Evolutionary conservation across 1,140 invertebrate genomes (phyloP).

Genomic region (Papilio machaon): DNA sequence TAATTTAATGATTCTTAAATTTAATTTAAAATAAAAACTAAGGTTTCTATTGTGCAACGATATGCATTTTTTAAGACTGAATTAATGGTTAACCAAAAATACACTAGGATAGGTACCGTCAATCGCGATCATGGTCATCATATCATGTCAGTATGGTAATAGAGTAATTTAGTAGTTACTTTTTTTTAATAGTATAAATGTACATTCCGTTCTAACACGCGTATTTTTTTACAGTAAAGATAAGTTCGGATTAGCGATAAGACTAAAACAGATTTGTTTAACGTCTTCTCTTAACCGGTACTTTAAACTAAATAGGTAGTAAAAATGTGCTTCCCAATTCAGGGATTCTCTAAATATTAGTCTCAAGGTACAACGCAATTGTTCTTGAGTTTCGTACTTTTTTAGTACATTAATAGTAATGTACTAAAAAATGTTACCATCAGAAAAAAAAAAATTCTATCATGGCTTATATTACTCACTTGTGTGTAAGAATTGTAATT

Average conservation of each 20-base stretch:
- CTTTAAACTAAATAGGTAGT: slow-evolving; percentile 15
- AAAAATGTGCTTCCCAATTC: slow-evolving; percentile 11
- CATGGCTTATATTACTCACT: too few relatives aligned
- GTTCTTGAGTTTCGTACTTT: background rate
- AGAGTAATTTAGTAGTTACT: too few relatives aligned
- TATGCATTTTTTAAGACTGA: background rate
- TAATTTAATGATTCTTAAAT: background rate
- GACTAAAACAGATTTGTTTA: too few relatives aligned
- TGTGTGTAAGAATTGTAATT: too few relatives aligned
- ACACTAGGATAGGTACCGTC: too few relatives aligned
- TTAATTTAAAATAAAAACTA: background rate
- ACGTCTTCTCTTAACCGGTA: too few relatives aligned
- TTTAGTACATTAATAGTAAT: background rate
- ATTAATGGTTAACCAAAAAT: too few relatives aligned
- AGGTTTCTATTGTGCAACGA: background rate
- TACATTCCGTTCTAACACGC: background rate
- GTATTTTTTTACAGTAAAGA: slow-evolving; percentile 3
- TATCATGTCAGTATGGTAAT: too few relatives aligned
- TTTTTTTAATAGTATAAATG: background rate
- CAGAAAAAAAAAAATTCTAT: too few relatives aligned
- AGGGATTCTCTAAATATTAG: slow-evolving; percentile 11
- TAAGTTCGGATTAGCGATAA: too few relatives aligned
- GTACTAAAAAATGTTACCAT: too few relatives aligned
- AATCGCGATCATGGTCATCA: too few relatives aligned
- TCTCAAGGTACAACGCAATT: background rate